phyloP scores from a whole-genome alignment of 2,888 invertebrate species.

The Sipunculus nudus region DNA sequence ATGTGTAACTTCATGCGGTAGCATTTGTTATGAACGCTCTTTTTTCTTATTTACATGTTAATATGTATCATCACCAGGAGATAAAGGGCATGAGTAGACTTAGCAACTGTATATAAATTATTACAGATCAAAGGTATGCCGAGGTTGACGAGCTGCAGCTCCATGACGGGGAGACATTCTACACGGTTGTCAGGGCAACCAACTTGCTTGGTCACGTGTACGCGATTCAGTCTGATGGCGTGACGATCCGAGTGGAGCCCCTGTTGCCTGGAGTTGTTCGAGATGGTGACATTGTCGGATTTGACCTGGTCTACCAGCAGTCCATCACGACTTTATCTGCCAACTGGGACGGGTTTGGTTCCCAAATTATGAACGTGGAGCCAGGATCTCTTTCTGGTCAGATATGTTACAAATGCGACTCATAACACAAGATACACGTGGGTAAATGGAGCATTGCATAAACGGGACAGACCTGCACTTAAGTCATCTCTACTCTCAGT shows the following conservation, averaged over 20 bases:
- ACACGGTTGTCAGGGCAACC: constrained; percentile 43
- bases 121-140: constrained; percentile 42
- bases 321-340: constrained; percentile 42
- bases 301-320: constrained; percentile 42
- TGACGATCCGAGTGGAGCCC: constrained; percentile 46
- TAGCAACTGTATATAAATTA: too few species aligned
- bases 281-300: constrained; percentile 43
- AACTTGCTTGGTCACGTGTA: constrained; percentile 44
- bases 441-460: too few species aligned
- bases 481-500: too few species aligned
- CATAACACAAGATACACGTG: too few species aligned
- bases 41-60: too few species aligned
- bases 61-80: too few species aligned
- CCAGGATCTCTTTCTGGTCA: neutral
- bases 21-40: too few species aligned
- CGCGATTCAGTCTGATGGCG: constrained; percentile 46
- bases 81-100: too few species aligned
- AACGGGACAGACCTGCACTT: too few species aligned
- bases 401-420: neutral
- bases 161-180: constrained; percentile 45
- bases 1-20: too few species aligned
- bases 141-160: constrained; percentile 45
- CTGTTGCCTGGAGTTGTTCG: constrained; percentile 49
- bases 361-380: neutral
- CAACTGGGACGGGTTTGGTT: constrained; percentile 54